phyloP scores from a whole-genome alignment of 2,113 vertebrate species.

The Sorex fumeus region DNA sequence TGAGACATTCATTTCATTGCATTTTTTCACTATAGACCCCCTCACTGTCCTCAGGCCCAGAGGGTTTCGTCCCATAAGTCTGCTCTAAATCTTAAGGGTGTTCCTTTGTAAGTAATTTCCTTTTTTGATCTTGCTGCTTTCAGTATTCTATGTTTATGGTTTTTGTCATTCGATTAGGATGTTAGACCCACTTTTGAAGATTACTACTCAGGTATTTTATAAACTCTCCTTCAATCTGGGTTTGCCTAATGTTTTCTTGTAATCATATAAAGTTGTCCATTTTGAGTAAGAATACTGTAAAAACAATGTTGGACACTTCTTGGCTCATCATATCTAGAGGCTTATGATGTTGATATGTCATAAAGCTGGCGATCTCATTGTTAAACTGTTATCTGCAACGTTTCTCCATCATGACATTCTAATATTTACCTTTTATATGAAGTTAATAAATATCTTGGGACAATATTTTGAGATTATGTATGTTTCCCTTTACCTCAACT shows the following conservation, averaged over 20 bases:
- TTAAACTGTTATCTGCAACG: neutral
- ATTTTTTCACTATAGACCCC: too few relatives aligned
- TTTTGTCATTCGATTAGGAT: too few relatives aligned
- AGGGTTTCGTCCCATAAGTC: too few relatives aligned
- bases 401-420: neutral
- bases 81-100: too few relatives aligned
- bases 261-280: neutral
- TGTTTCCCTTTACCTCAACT: conserved; percentile 13
- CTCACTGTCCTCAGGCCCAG: too few relatives aligned
- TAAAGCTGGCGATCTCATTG: neutral
- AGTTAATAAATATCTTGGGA: conserved; percentile 25
- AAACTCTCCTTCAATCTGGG: neutral
- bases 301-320: neutral
- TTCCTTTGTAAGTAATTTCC: too few relatives aligned
- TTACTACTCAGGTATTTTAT: neutral
- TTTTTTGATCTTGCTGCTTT: too few relatives aligned
- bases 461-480: conserved; percentile 7
- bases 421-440: neutral
- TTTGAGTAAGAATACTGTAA: conserved; percentile 7
- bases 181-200: too few relatives aligned
- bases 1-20: too few relatives aligned
- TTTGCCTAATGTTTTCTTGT: conserved; percentile 34
- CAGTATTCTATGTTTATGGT: too few relatives aligned
- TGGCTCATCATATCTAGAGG: neutral
- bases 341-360: neutral